Base-by-base conservation (phyloP, 2,113 vertebrate genomes). In the Boleophthalmus pectinirostris region DNA sequence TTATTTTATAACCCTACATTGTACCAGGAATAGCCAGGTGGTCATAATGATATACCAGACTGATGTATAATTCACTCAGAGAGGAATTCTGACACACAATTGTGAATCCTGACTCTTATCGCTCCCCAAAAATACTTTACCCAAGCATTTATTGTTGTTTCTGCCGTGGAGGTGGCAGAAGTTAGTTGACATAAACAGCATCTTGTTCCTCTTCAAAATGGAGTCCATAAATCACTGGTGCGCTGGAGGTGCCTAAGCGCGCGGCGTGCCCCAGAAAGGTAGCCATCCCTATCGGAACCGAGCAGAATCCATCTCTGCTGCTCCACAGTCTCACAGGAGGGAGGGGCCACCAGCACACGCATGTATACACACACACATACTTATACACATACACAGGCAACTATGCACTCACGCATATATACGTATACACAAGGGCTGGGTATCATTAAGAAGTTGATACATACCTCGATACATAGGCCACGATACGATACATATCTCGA, bases 251-350 rank as follows among this genome's bases (percentile, higher is more conserved):
- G 75, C 78, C 84, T 78, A 79, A 90, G 83, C 79, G 84, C 84
- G 73, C 77, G 75, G 70, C 76, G 3, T 89, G 89, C 72, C 92
- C 91, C 75, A 89, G 90, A 91, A 92, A 92, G 82, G 82, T 86
- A 90, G 88, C 82, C 91, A 90, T 90, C 90, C 91, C 82, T 82
- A 38, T 85, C 82, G 23, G 78, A 82, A 77, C 83, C 82, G 10
- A 29, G 69, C 88, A 75, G 83, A 85, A 89, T 89, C 83, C 85
- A 90, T 91, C 90, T 90, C 84, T 72, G 75, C 77, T 72, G 75
- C 82, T 75, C 70, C 74, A 77, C 74, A 85, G 74, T 87, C 77
- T 85, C 82, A 61, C 77, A 84, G 81, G 83, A 77, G 80, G 72
- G 75, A 84, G 84, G 46, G 80, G 69, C 72, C 68, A 65, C 75